Evolutionary conservation across 2,797 vertebrate genomes (phyloP).

Genomic region (Tenualosa thibaudeaui): DNA sequence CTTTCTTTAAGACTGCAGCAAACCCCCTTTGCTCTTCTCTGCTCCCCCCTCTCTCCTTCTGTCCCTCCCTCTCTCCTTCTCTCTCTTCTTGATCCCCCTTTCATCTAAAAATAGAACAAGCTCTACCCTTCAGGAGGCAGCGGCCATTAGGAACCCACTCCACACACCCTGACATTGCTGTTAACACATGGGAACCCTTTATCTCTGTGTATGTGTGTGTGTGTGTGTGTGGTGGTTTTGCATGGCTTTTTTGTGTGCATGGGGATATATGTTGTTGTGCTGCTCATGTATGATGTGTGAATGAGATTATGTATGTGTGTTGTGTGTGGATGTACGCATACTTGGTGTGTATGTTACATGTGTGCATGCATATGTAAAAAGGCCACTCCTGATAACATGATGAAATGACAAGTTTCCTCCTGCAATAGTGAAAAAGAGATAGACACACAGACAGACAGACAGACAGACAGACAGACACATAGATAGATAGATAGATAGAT

Average conservation of each 20-base stretch:
- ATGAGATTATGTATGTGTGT: not conserved
- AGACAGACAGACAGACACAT: not conserved
- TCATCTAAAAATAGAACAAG: constrained; percentile 77
- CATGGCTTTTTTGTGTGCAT: not conserved
- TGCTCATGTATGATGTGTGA: not conserved
- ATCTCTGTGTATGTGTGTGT: constrained; percentile 35
- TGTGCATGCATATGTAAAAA: not conserved
- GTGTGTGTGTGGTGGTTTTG: constrained; percentile 37
- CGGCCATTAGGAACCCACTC: constrained; percentile 77
- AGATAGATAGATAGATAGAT: not conserved
- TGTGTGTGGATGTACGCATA: not conserved
- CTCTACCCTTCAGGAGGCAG: constrained; percentile 76
- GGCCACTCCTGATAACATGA: not conserved
- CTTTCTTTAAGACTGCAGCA: constrained; percentile 74
- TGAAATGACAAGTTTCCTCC: constrained; percentile 9
- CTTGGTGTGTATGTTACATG: not conserved
- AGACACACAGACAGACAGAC: not conserved
- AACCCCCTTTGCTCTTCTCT: constrained; percentile 58
- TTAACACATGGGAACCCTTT: constrained; percentile 50
- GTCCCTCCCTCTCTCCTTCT: constrained; percentile 59
- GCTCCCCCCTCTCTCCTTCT: constrained; percentile 17
- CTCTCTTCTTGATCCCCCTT: constrained; percentile 67
- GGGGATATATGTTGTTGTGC: not conserved
- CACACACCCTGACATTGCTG: constrained; percentile 64
- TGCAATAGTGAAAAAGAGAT: not conserved